Evolutionary conservation across 2,888 invertebrate species (phyloP).

Genomic region (Perdita meconis): DNA sequence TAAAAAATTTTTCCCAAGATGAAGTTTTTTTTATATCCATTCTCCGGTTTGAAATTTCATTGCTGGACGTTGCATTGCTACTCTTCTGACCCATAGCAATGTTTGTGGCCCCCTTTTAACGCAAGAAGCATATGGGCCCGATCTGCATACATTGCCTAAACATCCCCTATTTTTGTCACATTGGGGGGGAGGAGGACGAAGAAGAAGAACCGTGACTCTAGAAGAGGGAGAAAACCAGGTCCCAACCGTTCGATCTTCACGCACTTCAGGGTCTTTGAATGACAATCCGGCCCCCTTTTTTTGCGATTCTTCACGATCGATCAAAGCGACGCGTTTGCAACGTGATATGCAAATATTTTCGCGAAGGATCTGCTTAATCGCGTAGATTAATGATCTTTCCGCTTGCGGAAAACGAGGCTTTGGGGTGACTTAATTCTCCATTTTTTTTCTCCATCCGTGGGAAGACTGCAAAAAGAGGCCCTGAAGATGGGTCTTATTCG

Average conservation of each 20-base stretch:
- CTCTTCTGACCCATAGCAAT: too few species aligned
- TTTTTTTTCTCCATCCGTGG: constrained; percentile 72
- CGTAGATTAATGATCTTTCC: constrained; percentile 80
- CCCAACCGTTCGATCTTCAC: constrained; percentile 79
- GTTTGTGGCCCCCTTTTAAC: too few species aligned
- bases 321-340: constrained; percentile 68
- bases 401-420: constrained; percentile 48
- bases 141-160: too few species aligned
- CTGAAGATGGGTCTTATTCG: too few species aligned
- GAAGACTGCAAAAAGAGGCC: too few species aligned
- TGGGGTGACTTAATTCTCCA: constrained; percentile 73
- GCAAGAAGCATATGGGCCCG: too few species aligned
- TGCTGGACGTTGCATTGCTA: too few species aligned
- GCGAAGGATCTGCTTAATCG: constrained; percentile 74
- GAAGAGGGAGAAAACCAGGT: constrained; percentile 67
- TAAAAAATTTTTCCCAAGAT: too few species aligned
- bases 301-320: constrained; percentile 63
- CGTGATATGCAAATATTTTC: constrained; percentile 84
- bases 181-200: constrained; percentile 32
- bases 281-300: constrained; percentile 75
- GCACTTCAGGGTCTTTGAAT: constrained; percentile 78
- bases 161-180: too few species aligned
- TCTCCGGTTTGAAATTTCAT: too few species aligned
- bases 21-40: too few species aligned
- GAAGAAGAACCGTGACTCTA: constrained; percentile 25